These are phyloP conservation scores for Pipistrellus pipistrellus DNA, from an alignment of 2,797 vertebrate genomes.

Conservation along the genomic window DNA sequence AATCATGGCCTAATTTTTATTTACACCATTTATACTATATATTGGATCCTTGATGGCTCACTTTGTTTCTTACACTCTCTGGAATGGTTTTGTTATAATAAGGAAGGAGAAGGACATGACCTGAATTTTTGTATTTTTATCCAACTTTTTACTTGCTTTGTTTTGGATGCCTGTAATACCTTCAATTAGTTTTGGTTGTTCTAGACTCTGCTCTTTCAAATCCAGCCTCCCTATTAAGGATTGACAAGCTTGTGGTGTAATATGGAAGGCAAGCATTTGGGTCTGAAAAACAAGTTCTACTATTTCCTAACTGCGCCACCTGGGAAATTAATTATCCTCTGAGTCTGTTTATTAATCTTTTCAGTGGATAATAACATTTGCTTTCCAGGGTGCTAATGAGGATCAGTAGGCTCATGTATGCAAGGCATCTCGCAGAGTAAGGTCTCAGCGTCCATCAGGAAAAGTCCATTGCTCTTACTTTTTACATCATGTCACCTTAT, in stretches of 20 bases:
- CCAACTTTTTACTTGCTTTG: neutral
- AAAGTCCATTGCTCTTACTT: neutral
- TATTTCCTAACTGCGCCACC: constrained; percentile 35
- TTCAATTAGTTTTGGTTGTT: constrained; percentile 22
- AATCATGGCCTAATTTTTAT: constrained; percentile 20
- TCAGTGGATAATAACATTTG: constrained; percentile 50
- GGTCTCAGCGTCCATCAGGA: neutral
- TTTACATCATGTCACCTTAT: neutral
- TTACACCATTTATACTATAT: neutral
- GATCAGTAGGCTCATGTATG: neutral
- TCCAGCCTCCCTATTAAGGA: neutral
- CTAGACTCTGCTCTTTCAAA: neutral
- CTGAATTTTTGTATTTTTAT: constrained; percentile 31
- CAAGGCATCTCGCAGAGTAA: neutral
- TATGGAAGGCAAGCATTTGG: neutral
- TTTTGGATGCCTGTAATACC: neutral
- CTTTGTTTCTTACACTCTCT: neutral
- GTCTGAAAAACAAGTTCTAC: constrained; percentile 31
- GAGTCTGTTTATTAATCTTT: constrained; percentile 32
- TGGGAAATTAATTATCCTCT: constrained; percentile 48
- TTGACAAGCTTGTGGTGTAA: neutral
- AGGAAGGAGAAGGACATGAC: neutral
- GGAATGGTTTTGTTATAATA: neutral
- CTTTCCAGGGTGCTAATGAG: constrained; percentile 59
- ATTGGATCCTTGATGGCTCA: neutral